Base-by-base conservation (phyloP, 2,113 vertebrate genomes). In the Athene noctua region DNA sequence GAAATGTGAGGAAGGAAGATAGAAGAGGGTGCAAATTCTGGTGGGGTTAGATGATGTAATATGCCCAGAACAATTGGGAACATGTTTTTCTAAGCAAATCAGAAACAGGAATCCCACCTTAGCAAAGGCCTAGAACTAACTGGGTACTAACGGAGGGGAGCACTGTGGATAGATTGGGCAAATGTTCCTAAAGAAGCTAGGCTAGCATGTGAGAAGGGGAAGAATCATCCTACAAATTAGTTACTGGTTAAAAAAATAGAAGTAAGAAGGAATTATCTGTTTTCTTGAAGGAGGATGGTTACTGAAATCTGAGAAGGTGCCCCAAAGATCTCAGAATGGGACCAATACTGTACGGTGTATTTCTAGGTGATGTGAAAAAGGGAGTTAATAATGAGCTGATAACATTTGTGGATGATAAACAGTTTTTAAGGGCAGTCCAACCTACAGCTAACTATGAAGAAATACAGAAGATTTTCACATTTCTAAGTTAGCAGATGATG, bases 401-500 rank as follows among this genome's bases (percentile, higher is more conserved):
- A 78, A 36, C 44, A 58, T 68, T 58, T 88, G 58, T 80, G 51
- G 40, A 29, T 83, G 90, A 73, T 73, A 83, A 88, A 81, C 32
- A 79, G 62, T 80, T 88, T 40, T 7, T 61, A 36, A 90, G 71
- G 85, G 27, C 58, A 86, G 62, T 68, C 49, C 62, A 86, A 44
- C 36, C 40, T 93, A 44, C 40, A 86, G 44, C 40, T 88, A 65
- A 44, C 40, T 88, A 44, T 75, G 86, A 88, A 83, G 88, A 92
- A 75, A 90, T 80, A 80, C 62, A 88, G 62, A 92, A 88, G 67
- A 18, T 80, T 92, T 71, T 94, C 71, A 73, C 30, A 86, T 90
- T 92, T 92, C 40, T 82, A 36, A 72, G 44, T 34, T 75, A 66
- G 46, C 79, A 94, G 66, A 88, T 86, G 72, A 95, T 83, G 61